Base-by-base conservation (phyloP, 2,113 vertebrate genomes). In the Nesoenas mayeri region DNA sequence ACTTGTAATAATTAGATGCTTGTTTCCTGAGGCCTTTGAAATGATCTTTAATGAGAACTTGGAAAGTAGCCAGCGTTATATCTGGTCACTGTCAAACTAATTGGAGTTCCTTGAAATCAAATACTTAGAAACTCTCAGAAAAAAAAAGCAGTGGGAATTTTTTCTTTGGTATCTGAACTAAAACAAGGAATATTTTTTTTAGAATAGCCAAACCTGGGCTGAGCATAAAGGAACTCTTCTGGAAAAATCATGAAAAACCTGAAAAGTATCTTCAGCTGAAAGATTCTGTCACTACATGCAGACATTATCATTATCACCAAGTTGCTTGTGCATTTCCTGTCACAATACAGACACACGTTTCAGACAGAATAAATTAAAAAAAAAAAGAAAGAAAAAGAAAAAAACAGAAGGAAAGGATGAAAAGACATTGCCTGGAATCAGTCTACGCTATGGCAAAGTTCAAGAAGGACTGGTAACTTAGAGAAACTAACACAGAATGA, bases 1-100 rank as follows among this genome's bases (percentile, higher is more conserved):
- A 44, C 34, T 47, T 79, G 22, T n/a, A 88, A 71, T 88, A 83
- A 82, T 90, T 58, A 85, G 34, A 67, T 71, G 42, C 4, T 26
- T 88, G 21, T 78, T 91, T 86, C 91, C 67, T 92, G 69, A 88
- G 21, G 19, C 65, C 84, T 86, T 89, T 75, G 56, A 81, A 87
- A 94, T 56, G 6, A 58, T 57, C 50, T 50, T 93, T 61, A 92
- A 57, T 32, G 47, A 79, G 34, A 90, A 78, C 26, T 89, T 79
- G 19, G 65, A 95, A 93, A 92, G 69, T 48, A 87, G 78, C 44
- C 32, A 91, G 42, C 10, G 61, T 78, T 89, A 48, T 94, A 73
- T 73, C 74, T 91, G 61, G 66, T 73, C 83, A 82, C 31, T 61
- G 9, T 82, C 84, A 77, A 89, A 79, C 8, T 73, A 85, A 87